phyloP scores from a whole-genome alignment of 1,140 invertebrate species.

The Oncopodura yosiiana region DNA sequence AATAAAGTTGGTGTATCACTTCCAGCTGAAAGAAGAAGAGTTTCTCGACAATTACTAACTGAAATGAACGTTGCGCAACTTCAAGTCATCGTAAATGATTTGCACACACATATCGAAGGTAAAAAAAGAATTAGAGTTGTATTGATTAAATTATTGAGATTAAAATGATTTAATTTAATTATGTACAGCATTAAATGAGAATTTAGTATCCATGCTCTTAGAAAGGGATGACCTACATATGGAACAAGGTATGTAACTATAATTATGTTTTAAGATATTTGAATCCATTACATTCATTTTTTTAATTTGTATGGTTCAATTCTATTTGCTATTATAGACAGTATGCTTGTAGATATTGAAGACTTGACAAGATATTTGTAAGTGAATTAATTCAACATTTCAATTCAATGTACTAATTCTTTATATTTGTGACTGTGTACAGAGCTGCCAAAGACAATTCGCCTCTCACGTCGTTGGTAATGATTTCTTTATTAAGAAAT shows the following conservation, averaged over 20 bases:
- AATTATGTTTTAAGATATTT: no score
- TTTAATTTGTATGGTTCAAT: no score
- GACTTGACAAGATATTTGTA: slow-evolving; percentile 84
- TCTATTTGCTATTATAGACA: no score
- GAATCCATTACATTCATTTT: no score
- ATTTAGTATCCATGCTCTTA: slow-evolving; percentile 33
- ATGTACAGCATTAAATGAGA: slow-evolving; percentile 32
- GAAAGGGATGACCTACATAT: slow-evolving; percentile 67
- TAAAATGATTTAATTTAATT: no score
- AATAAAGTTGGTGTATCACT: slow-evolving; percentile 71
- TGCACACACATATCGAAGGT: slow-evolving; percentile 81
- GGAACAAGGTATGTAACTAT: no score
- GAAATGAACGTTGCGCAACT: slow-evolving; percentile 91
- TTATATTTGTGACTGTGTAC: slow-evolving; percentile 9
- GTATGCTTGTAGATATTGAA: slow-evolving; percentile 92
- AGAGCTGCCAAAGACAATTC: slow-evolving; percentile 36
- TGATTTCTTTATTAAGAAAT: slow-evolving; percentile 20
- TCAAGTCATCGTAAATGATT: slow-evolving; percentile 87
- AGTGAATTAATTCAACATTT: slow-evolving; percentile 36
- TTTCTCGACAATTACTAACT: slow-evolving; percentile 70
- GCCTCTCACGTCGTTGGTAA: slow-evolving; percentile 33
- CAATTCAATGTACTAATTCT: neutral
- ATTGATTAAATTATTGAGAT: no score
- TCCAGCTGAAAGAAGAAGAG: slow-evolving; percentile 63
- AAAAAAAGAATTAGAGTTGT: neutral